These are phyloP conservation scores for Lysandra coridon DNA, from an alignment of 2,888 invertebrate genomes.

Conservation along the genomic window DNA sequence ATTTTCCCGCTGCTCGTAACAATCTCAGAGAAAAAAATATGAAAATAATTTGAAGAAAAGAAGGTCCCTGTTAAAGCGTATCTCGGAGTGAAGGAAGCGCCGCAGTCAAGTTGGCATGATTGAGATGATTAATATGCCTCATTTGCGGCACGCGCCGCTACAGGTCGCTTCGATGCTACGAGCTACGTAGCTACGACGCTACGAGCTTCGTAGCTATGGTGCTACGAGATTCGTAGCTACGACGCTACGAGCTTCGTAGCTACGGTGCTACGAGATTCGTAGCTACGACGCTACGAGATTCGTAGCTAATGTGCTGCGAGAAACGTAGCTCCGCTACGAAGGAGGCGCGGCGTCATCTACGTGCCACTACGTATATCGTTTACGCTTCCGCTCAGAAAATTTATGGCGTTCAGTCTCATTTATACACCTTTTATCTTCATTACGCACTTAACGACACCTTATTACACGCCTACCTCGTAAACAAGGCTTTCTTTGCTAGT, in stretches of 20 bases:
- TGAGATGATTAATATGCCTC: constrained; percentile 78
- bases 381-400: constrained; percentile 74
- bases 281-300: too few relatives aligned
- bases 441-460: constrained; percentile 65
- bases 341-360: background rate
- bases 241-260: background rate
- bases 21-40: constrained; percentile 11
- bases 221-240: constrained; percentile 49
- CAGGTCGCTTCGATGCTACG: constrained; percentile 50
- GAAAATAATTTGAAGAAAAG: constrained; percentile 47
- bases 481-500: background rate
- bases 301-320: background rate
- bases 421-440: constrained; percentile 72
- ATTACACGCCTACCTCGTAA: constrained; percentile 33
- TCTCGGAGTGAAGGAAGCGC: constrained; percentile 63
- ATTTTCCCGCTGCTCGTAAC: background rate
- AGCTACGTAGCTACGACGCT: constrained; percentile 56
- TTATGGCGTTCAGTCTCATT: constrained; percentile 75
- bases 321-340: background rate
- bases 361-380: constrained; percentile 73
- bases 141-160: constrained; percentile 70
- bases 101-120: constrained; percentile 73
- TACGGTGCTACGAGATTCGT: too few relatives aligned
- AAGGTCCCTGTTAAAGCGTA: constrained; percentile 63
- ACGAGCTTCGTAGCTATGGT: constrained; percentile 57